phyloP scores from a whole-genome alignment of 1,140 invertebrate genomes.

The Drosophila simulans region DNA sequence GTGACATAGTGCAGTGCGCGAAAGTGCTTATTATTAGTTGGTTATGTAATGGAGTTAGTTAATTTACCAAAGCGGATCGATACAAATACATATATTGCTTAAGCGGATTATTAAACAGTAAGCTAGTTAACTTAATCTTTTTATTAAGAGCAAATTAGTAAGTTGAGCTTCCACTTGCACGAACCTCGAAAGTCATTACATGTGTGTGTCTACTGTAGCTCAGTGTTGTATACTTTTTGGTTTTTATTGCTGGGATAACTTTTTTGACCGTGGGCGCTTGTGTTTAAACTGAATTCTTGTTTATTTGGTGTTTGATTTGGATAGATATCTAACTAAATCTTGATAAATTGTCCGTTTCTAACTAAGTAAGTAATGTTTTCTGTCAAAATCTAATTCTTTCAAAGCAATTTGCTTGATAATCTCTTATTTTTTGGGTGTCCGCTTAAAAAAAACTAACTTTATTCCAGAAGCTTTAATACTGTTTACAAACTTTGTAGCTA shows the following conservation, averaged over 20 bases:
- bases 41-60: not conserved
- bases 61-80: not conserved
- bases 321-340: not conserved
- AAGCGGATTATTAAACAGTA: not conserved
- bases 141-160: not conserved
- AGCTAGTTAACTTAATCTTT: not conserved
- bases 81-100: not conserved
- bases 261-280: conserved; percentile 4
- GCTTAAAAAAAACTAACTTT: too few relatives aligned
- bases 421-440: not conserved
- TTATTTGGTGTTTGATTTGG: not conserved
- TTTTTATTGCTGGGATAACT: not conserved
- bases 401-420: not conserved
- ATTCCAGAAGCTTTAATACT: too few relatives aligned
- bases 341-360: not conserved
- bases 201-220: not conserved
- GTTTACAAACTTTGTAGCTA: too few relatives aligned
- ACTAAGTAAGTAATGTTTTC: not conserved
- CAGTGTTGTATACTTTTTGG: not conserved
- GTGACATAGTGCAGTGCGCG: not conserved
- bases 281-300: not conserved
- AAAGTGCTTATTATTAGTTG: not conserved
- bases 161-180: not conserved
- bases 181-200: too few relatives aligned
- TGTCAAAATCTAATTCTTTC: too few relatives aligned